These are phyloP conservation scores for Trichacis sp. DNA, from an alignment of 2,888 invertebrate genomes.

Conservation along the genomic window DNA sequence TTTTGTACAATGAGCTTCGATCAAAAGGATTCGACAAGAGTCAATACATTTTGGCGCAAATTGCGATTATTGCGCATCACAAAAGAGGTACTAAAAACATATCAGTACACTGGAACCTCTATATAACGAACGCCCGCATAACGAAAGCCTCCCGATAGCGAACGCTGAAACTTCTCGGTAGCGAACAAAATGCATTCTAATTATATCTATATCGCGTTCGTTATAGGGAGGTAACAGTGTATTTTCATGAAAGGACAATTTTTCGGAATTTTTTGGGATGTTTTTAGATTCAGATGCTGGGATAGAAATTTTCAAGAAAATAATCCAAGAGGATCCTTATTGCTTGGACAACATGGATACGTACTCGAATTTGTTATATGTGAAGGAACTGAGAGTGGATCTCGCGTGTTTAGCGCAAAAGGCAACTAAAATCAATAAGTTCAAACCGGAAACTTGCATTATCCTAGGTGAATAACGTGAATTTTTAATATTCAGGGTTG, in stretches of 20 bases:
- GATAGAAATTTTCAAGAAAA: slow-evolving; percentile 83
- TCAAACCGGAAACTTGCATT: slow-evolving; percentile 96
- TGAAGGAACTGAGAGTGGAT: slow-evolving; percentile 92
- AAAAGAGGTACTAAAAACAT: no score
- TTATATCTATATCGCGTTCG: no score
- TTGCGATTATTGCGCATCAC: background rate
- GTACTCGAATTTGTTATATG: slow-evolving; percentile 95
- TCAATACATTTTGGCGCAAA: slow-evolving; percentile 58
- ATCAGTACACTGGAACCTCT: no score
- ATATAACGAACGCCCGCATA: no score
- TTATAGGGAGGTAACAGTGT: no score
- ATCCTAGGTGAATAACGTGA: slow-evolving; percentile 82
- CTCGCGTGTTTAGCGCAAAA: slow-evolving; percentile 93
- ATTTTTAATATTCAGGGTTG: no score
- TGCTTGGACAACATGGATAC: slow-evolving; percentile 96
- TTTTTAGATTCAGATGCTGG: slow-evolving; percentile 85
- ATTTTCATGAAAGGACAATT: no score
- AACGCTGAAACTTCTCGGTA: no score
- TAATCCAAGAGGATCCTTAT: slow-evolving; percentile 90
- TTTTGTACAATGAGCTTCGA: slow-evolving; percentile 82
- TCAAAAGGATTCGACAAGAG: slow-evolving; percentile 75
- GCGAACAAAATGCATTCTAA: no score
- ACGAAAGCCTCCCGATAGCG: no score
- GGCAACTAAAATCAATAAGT: slow-evolving; percentile 95
- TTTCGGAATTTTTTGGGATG: no score